These are phyloP conservation scores for Cichlasoma orientale DNA, from an alignment of 2,797 vertebrate species.

Conservation along the genomic window DNA sequence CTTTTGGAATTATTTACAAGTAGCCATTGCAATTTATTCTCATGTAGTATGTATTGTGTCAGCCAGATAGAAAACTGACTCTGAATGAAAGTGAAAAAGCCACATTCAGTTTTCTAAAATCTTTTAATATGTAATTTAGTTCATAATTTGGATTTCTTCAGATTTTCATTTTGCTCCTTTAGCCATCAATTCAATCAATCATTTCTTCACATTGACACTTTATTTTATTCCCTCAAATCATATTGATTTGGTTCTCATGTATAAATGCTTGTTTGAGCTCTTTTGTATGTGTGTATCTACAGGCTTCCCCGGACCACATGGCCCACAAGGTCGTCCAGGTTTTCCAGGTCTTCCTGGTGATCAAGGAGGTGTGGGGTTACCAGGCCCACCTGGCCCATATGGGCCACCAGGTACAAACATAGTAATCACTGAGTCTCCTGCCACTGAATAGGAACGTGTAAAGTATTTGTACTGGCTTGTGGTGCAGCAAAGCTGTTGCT, in stretches of 20 bases:
- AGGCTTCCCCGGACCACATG: conserved; percentile 56
- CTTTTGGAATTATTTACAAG: too few relatives aligned
- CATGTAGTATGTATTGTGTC: background rate
- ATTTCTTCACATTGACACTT: background rate
- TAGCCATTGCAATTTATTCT: background rate
- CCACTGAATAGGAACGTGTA: background rate
- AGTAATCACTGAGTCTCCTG: background rate
- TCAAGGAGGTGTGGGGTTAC: conserved; percentile 42
- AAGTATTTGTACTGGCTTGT: background rate
- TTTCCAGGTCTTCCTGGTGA: conserved; percentile 52
- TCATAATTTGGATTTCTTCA: background rate
- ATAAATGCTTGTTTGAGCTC: background rate
- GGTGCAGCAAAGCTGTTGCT: background rate
- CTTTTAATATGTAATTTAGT: background rate
- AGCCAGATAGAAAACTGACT: background rate
- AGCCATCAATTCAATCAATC: background rate
- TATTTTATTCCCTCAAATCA: background rate
- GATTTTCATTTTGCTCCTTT: background rate
- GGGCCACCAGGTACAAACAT: conserved; percentile 58
- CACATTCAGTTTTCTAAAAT: background rate
- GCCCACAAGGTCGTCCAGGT: conserved; percentile 42
- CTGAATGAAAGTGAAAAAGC: background rate
- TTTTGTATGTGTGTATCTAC: background rate
- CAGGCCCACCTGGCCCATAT: conserved; percentile 46
- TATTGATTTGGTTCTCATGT: background rate